Evolutionary conservation across 2,113 vertebrate genomes (phyloP).

Genomic region (Arizona elegans): DNA sequence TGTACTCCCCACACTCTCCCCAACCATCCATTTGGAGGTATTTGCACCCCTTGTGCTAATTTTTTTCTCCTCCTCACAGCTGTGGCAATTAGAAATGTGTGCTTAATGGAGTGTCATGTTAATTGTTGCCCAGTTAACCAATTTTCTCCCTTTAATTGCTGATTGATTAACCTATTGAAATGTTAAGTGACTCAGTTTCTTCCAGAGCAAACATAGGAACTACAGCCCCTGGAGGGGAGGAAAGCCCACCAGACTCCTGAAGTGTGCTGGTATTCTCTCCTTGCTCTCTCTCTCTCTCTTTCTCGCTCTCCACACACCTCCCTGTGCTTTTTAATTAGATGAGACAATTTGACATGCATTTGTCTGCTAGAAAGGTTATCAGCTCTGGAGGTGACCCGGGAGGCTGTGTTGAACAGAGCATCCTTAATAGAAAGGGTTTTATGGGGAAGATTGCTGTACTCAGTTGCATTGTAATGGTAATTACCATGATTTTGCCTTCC

Average conservation of each 20-base stretch:
- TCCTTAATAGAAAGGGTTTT: constrained; percentile 77
- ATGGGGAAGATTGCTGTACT: constrained; percentile 71
- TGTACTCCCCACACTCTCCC: constrained; percentile 50
- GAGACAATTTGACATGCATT: constrained; percentile 77
- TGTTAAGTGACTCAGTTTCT: constrained; percentile 88
- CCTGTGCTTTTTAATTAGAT: constrained; percentile 81
- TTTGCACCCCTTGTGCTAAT: constrained; percentile 67
- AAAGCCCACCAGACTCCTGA: constrained; percentile 55
- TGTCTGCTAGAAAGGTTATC: constrained; percentile 81
- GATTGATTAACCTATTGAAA: constrained; percentile 90
- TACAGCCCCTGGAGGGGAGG: constrained; percentile 70
- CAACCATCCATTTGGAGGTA: constrained; percentile 34
- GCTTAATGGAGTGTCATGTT: constrained; percentile 85
- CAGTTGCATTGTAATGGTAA: constrained; percentile 82
- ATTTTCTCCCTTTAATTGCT: constrained; percentile 85
- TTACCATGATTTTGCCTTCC: constrained; percentile 72
- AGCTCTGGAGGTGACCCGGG: constrained; percentile 73
- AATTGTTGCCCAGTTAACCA: constrained; percentile 84
- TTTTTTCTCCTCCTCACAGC: constrained; percentile 70
- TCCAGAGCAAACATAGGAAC: constrained; percentile 77
- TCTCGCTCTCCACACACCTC: constrained; percentile 55
- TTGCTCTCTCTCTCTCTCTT: background rate
- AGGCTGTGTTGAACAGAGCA: constrained; percentile 70
- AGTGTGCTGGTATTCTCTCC: constrained; percentile 70
- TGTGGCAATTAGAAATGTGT: constrained; percentile 81